Conservation (phyloP, 2,797 vertebrate genomes). For the Perodicticus potto region DNA sequence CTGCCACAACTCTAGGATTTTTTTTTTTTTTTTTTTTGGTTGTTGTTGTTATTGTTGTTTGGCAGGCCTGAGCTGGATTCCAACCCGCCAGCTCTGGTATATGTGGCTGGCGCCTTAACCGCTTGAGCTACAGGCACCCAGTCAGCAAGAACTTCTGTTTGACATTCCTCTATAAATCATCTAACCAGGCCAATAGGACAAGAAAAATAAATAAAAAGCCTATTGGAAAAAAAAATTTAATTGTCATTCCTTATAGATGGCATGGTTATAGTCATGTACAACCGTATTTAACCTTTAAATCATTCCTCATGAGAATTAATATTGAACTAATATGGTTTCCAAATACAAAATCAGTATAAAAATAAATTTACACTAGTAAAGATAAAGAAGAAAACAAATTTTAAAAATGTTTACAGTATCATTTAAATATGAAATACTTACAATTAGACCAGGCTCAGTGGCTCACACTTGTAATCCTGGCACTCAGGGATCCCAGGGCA, state of each 20-base stretch:
- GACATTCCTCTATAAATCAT: neutral
- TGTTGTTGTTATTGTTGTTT: no score
- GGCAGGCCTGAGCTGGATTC: no score
- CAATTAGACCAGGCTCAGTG: neutral
- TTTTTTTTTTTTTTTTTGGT: no score
- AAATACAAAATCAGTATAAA: neutral
- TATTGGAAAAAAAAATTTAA: neutral
- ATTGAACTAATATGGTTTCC: neutral
- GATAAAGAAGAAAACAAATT: neutral
- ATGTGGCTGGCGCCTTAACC: no score
- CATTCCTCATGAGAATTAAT: neutral
- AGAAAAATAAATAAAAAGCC: neutral
- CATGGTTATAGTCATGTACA: neutral
- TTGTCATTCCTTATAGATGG: neutral
- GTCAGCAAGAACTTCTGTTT: neutral
- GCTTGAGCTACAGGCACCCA: no score
- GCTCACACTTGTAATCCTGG: no score
- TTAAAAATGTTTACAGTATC: neutral
- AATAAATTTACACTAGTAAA: neutral
- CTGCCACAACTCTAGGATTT: no score
- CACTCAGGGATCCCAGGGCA: no score
- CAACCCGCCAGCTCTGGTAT: no score
- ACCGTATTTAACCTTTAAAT: neutral
- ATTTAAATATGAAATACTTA: neutral
- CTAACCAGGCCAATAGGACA: neutral